A percentile compares a stretch with the other conserved stretches of the same genome.
Evolutionary conservation across 2,113 vertebrate genomes (phyloP).

Genomic region (Cercocebus atys): DNA sequence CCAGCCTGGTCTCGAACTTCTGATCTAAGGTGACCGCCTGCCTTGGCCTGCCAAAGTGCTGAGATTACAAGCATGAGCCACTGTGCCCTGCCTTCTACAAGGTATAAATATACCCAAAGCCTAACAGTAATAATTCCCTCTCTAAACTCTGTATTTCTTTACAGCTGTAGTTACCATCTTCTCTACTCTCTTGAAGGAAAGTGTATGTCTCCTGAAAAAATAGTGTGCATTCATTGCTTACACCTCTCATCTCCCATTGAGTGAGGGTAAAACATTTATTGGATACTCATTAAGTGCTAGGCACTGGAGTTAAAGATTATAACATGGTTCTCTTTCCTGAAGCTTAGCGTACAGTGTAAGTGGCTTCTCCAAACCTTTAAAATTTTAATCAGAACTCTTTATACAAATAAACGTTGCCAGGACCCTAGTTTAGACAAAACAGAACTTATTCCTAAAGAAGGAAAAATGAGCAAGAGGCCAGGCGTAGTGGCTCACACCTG

Average conservation of each 20-base stretch:
- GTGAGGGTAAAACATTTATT: not conserved
- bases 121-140: not conserved
- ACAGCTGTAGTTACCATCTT: not conserved
- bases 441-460: not conserved
- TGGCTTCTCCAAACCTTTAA: not conserved
- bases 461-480: not conserved
- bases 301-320: not conserved
- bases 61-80: too few relatives aligned
- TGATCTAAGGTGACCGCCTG: too few relatives aligned
- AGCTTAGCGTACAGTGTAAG: not conserved
- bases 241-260: not conserved
- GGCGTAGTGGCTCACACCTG: too few relatives aligned
- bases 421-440: not conserved
- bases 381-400: constrained; percentile 21
- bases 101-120: not conserved
- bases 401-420: not conserved
- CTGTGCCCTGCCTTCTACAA: not conserved
- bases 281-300: not conserved
- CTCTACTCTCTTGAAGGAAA: constrained; percentile 23
- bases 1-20: too few relatives aligned
- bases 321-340: not conserved
- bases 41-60: too few relatives aligned
- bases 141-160: not conserved
- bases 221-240: not conserved
- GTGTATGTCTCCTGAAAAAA: not conserved